phyloP scores from a whole-genome alignment of 2,888 invertebrate genomes.

The Ptychoptera contaminata region DNA sequence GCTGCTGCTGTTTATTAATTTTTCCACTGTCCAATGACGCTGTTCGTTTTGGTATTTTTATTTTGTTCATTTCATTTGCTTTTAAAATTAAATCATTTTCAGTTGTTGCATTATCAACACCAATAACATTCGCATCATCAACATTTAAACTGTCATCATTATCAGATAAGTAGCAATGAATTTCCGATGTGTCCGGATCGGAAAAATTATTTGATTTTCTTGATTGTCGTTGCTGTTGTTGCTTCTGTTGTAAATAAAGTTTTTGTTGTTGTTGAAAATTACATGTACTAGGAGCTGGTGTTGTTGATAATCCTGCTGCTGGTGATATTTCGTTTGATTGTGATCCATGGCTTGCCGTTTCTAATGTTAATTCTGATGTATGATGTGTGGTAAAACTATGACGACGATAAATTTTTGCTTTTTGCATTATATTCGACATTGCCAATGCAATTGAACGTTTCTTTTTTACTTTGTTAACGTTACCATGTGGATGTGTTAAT shows the following conservation, averaged over 20 bases:
- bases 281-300: neutral
- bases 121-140: conserved; percentile 26
- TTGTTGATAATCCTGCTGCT: neutral
- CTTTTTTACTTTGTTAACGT: conserved; percentile 48
- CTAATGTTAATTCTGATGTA: neutral
- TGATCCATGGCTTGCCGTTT: too few species aligned
- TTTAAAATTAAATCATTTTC: conserved; percentile 29
- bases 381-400: conserved; percentile 26
- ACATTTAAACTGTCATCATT: conserved; percentile 20
- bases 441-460: conserved; percentile 69
- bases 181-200: conserved; percentile 52
- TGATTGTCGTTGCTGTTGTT: neutral
- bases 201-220: conserved; percentile 35
- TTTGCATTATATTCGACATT: conserved; percentile 70
- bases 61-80: neutral
- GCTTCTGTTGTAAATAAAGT: conserved; percentile 18
- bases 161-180: conserved; percentile 28
- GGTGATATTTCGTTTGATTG: too few species aligned
- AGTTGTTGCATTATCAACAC: conserved; percentile 34
- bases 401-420: conserved; percentile 45
- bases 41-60: neutral
- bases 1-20: conserved; percentile 31
- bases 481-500: conserved; percentile 3
- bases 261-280: conserved; percentile 1
- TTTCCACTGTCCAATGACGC: conserved; percentile 30